Evolutionary conservation across 2,888 invertebrate species (phyloP).

Genomic region (Danaus chrysippus): DNA sequence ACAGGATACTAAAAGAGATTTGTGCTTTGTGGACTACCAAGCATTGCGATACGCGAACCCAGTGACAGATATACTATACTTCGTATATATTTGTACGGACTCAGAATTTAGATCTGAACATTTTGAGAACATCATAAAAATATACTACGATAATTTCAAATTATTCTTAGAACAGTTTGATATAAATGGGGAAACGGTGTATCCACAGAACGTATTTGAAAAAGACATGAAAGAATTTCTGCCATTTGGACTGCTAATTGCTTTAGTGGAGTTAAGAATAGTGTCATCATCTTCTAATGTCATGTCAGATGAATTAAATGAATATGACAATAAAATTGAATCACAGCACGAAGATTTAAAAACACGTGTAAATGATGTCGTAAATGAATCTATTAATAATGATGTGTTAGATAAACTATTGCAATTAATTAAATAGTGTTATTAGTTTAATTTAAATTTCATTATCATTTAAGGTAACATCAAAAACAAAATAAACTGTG

Average conservation of each 20-base stretch:
- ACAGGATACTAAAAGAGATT: constrained; percentile 46
- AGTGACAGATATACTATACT: constrained; percentile 58
- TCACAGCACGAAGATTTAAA: constrained; percentile 36
- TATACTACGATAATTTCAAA: constrained; percentile 53
- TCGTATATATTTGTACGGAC: constrained; percentile 58
- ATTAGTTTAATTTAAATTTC: background rate
- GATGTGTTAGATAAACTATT: constrained; percentile 50
- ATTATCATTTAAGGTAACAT: too few species aligned
- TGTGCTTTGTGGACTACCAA: constrained; percentile 67
- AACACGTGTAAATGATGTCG: constrained; percentile 56
- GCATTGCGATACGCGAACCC: constrained; percentile 61
- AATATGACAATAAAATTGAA: constrained; percentile 26
- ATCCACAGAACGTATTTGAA: constrained; percentile 48
- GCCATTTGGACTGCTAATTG: constrained; percentile 56
- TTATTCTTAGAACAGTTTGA: constrained; percentile 45
- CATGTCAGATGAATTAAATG: constrained; percentile 32
- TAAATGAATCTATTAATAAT: constrained; percentile 50
- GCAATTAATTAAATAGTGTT: constrained; percentile 16
- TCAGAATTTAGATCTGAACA: constrained; percentile 54
- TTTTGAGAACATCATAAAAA: constrained; percentile 44
- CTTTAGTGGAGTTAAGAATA: constrained; percentile 56
- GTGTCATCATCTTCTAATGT: constrained; percentile 31
- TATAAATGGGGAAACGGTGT: constrained; percentile 47
- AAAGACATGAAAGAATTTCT: constrained; percentile 47
- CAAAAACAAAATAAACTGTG: too few species aligned